Conservation (phyloP, 2,888 invertebrate genomes). For the Lochmaea capreae region DNA sequence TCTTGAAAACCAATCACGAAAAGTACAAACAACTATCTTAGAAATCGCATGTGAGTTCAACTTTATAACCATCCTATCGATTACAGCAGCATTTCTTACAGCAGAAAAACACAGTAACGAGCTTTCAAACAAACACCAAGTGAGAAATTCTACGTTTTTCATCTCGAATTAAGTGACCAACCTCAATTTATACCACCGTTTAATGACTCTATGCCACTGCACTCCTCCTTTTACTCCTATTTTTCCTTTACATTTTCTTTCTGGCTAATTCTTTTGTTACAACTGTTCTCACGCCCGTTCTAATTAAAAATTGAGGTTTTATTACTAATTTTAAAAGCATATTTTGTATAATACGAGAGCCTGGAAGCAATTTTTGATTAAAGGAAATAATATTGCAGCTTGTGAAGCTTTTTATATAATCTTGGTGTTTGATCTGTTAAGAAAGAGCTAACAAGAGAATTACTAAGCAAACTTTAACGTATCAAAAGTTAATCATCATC, state of each 20-base stretch:
- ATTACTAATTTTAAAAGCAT: conserved; percentile 6
- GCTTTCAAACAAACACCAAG: conserved; percentile 35
- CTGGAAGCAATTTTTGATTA: background rate
- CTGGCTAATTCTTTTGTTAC: conserved; percentile 23
- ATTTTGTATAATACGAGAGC: background rate
- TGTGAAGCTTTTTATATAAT: background rate
- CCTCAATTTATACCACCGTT: conserved; percentile 37
- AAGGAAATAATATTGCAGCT: background rate
- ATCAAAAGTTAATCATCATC: too few relatives aligned
- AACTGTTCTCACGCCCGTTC: conserved; percentile 18
- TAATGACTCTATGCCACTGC: conserved; percentile 34
- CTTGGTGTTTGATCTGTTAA: too few relatives aligned
- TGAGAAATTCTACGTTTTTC: conserved; percentile 38
- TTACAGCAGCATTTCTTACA: conserved; percentile 16
- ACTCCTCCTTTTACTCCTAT: conserved; percentile 19
- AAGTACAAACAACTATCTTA: background rate
- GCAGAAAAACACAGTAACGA: conserved; percentile 28
- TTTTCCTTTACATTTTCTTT: conserved; percentile 24
- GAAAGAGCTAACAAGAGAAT: too few relatives aligned
- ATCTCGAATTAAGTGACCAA: conserved; percentile 39
- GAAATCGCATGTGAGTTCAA: background rate
- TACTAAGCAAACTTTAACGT: too few relatives aligned
- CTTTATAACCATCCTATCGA: conserved; percentile 14
- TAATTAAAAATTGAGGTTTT: conserved; percentile 26
- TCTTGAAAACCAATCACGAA: background rate